A percentile compares a stretch with the other conserved stretches of the same genome.
Evolutionary conservation across 2,113 vertebrate species (phyloP).

Genomic region (Origma solitaria): DNA sequence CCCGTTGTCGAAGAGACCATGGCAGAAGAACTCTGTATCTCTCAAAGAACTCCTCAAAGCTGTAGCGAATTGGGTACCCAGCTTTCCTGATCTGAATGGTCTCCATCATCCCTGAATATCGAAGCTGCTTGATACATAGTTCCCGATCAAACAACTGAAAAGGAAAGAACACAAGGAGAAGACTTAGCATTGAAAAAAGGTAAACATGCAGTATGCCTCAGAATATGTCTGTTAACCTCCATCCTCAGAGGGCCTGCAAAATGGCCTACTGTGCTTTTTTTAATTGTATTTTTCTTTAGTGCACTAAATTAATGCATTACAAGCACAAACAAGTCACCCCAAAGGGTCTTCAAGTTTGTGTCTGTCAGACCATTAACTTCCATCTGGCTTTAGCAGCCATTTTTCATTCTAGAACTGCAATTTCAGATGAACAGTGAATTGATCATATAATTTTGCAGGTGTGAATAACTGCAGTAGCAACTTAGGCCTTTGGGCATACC

Average conservation of each 20-base stretch:
- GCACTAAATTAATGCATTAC: not conserved
- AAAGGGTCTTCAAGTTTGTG: not conserved
- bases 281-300: not conserved
- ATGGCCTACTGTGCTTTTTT: not conserved
- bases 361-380: not conserved
- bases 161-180: not conserved
- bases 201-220: not conserved
- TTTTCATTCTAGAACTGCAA: not conserved
- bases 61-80: slow-evolving; percentile 90
- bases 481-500: not conserved
- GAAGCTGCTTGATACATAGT: slow-evolving; percentile 88
- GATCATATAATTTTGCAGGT: not conserved
- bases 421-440: not conserved
- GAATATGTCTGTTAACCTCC: not conserved
- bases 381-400: not conserved
- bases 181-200: not conserved
- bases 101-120: slow-evolving; percentile 96
- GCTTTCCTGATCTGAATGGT: slow-evolving; percentile 90
- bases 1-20: slow-evolving; percentile 17
- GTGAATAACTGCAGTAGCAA: not conserved
- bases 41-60: slow-evolving; percentile 83
- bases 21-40: slow-evolving; percentile 82
- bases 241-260: not conserved
- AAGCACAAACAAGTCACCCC: not conserved
- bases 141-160: slow-evolving; percentile 88